Evolutionary conservation across 2,888 invertebrate species (phyloP), one percentile per base, ranked within the genome.

Genomic region (Galerucella nymphaeae): DNA sequence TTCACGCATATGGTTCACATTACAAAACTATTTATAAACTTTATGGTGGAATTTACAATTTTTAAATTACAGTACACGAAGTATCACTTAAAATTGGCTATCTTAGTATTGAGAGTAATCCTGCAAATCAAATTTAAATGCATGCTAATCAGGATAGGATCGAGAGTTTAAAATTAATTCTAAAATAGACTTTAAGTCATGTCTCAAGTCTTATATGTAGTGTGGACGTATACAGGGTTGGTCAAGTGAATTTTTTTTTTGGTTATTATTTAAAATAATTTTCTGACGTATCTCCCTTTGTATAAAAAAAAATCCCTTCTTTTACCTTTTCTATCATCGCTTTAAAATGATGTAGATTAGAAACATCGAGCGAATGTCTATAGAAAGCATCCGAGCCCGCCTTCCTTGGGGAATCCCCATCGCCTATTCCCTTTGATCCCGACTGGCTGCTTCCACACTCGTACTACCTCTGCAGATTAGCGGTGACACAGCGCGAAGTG

Each of bases 401-500:
- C 58, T 72, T 70, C 71, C 78, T 76, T 76, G 63, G 72, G 76
- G 79, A 77, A 77, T 65, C 73, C 71, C 74, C 74, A 78, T 78
- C 75, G 75, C 50, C 73, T 62, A 80, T 80, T 81, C 81, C 58
- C 80, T 82, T 81, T 81, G 81, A 81, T 80, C 79, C 72, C 76
- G 75, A 73, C 75, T 75, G 66, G 14, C 38, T 66, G 61, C 75
- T 65, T 65, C 75, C 69, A 63, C 68, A 62, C 77, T 77, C 76
- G 62, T 75, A 73, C 76, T 81, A 80, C 80, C 79, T 62, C 61
- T 81, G 76, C 77, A 78, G 79, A 81, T 81, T 81, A 81, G 80
- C 77, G 78, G 77, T 79, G 81, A 79, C 81, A 79, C 78, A 75
- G 79, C 79, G 79, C 80, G 73, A 70, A 72, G 75, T 57, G 73